Conservation (phyloP, 2,888 invertebrate genomes). For the Plagodis dolabraria region DNA sequence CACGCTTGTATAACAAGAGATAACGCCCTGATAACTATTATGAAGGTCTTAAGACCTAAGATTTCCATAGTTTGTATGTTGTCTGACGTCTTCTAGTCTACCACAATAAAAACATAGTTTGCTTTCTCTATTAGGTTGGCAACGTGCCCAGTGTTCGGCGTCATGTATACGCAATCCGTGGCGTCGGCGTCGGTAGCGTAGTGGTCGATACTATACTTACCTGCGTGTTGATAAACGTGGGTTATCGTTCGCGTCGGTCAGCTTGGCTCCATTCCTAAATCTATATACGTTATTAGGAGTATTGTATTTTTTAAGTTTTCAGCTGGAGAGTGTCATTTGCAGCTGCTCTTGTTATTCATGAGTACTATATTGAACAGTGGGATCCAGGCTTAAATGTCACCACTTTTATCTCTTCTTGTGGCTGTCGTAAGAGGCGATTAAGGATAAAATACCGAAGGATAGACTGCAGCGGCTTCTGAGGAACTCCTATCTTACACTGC, state of each 20-base stretch:
- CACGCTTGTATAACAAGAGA: neutral
- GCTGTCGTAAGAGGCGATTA: too few relatives aligned
- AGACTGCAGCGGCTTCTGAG: too few relatives aligned
- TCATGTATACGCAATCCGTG: slow-evolving; percentile 25
- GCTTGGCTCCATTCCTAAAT: slow-evolving; percentile 3
- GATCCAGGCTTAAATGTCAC: neutral
- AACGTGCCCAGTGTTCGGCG: slow-evolving; percentile 31
- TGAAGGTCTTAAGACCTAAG: slow-evolving; percentile 4
- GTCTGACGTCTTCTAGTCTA: slow-evolving; percentile 3
- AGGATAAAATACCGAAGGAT: too few relatives aligned
- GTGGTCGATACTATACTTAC: slow-evolving; percentile 25
- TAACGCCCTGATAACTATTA: slow-evolving; percentile 1
- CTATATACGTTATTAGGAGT: neutral
- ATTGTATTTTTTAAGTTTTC: slow-evolving; percentile 4
- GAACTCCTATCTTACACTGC: too few relatives aligned
- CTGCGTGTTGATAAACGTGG: slow-evolving; percentile 19
- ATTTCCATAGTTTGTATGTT: slow-evolving; percentile 6
- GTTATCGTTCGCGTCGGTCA: slow-evolving; percentile 6
- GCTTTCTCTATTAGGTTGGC: slow-evolving; percentile 43
- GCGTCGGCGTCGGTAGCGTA: slow-evolving; percentile 18
- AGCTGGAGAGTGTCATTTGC: neutral
- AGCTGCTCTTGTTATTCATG: slow-evolving; percentile 6
- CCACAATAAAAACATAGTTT: slow-evolving; percentile 11
- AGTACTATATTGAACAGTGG: too few relatives aligned
- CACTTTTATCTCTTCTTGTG: too few relatives aligned